Evolutionary conservation across 1,140 invertebrate genomes (phyloP).

Genomic region (Zaprionus kolodkinae): DNA sequence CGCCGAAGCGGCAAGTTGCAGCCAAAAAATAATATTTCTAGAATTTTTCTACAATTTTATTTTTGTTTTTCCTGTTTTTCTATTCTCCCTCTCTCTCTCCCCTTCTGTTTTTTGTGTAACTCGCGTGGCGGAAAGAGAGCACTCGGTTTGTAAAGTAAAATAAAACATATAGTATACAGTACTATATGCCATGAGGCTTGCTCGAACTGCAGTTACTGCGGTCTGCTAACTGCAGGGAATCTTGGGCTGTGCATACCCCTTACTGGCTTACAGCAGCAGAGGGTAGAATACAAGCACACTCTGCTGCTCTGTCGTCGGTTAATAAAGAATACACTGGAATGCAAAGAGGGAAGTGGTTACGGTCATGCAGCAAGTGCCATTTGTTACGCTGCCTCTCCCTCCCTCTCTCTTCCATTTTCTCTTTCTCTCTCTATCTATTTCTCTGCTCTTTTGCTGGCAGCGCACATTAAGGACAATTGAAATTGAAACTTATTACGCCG

Average conservation of each 20-base stretch:
- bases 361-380: slow-evolving; percentile 27
- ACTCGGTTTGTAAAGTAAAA: slow-evolving; percentile 39
- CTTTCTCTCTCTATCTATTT: background rate
- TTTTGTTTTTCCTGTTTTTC: slow-evolving; percentile 10
- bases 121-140: slow-evolving; percentile 46
- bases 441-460: slow-evolving; percentile 40
- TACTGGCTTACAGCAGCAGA: background rate
- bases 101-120: slow-evolving; percentile 11
- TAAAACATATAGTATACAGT: background rate
- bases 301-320: slow-evolving; percentile 46
- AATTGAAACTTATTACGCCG: slow-evolving; percentile 73
- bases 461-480: slow-evolving; percentile 62
- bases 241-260: background rate
- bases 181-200: background rate
- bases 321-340: slow-evolving; percentile 60
- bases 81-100: too few relatives aligned
- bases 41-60: slow-evolving; percentile 49
- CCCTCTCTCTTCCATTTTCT: background rate
- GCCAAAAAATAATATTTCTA: slow-evolving; percentile 51
- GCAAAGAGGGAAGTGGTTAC: slow-evolving; percentile 37
- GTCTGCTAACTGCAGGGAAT: background rate
- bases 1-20: slow-evolving; percentile 61
- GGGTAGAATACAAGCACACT: slow-evolving; percentile 3
- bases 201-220: slow-evolving; percentile 10
- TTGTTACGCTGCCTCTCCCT: slow-evolving; percentile 1